These are phyloP conservation scores for Conus canariensis DNA, from an alignment of 2,888 invertebrate species.

Conservation along the genomic window DNA sequence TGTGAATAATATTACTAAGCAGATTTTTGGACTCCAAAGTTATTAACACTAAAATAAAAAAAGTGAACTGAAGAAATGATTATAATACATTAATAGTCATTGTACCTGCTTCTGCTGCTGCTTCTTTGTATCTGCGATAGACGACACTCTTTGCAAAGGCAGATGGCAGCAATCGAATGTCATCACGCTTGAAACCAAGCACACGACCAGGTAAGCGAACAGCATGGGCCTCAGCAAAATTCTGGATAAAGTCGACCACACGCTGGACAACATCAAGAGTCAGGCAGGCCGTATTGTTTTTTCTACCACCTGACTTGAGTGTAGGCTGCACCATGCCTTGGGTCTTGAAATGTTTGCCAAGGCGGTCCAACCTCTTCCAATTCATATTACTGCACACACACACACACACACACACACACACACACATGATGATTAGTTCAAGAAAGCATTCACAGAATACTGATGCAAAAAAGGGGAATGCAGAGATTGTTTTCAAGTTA, in stretches of 20 bases:
- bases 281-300: neutral
- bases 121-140: slow-evolving; percentile 16
- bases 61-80: too few relatives aligned
- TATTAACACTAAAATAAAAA: too few relatives aligned
- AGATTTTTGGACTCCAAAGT: too few relatives aligned
- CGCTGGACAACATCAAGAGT: too few relatives aligned
- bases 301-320: neutral
- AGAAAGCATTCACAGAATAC: too few relatives aligned
- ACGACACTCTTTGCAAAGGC: slow-evolving; percentile 28
- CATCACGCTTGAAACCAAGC: slow-evolving; percentile 44
- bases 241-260: too few relatives aligned
- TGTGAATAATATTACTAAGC: too few relatives aligned
- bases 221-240: slow-evolving; percentile 45
- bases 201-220: slow-evolving; percentile 46
- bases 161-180: slow-evolving; percentile 44
- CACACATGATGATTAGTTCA: too few relatives aligned
- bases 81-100: neutral
- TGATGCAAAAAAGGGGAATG: too few relatives aligned
- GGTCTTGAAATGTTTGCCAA: slow-evolving; percentile 36
- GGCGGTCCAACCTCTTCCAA: slow-evolving; percentile 21
- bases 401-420: neutral
- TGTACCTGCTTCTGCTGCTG: neutral
- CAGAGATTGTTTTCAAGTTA: too few relatives aligned
- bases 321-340: slow-evolving; percentile 35
- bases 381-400: neutral